Evolutionary conservation across 2,888 invertebrate genomes (phyloP).

Genomic region (Caenorhabditis angaria): DNA sequence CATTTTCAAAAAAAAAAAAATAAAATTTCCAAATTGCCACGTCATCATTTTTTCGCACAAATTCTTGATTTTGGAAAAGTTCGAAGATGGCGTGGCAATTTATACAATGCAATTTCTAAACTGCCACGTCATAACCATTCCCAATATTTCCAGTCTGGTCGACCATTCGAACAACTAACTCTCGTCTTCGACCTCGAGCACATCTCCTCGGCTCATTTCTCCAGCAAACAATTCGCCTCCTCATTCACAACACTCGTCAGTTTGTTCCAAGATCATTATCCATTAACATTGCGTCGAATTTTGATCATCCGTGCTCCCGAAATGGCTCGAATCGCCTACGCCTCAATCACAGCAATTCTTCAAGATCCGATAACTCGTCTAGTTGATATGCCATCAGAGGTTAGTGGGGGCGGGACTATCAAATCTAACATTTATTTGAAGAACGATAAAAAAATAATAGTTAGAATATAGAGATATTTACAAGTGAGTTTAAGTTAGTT

Average conservation of each 20-base stretch:
- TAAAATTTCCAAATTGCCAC: too few species aligned
- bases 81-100: too few species aligned
- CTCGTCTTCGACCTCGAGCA: constrained; percentile 71
- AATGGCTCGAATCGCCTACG: constrained; percentile 71
- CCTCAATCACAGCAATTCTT: constrained; percentile 69
- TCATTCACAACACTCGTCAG: constrained; percentile 71
- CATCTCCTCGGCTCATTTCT: constrained; percentile 69
- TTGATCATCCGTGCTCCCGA: constrained; percentile 71
- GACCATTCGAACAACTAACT: constrained; percentile 72
- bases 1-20: too few species aligned
- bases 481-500: neutral
- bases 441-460: neutral
- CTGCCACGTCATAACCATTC: too few species aligned
- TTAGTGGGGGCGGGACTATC: constrained; percentile 13
- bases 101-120: too few species aligned
- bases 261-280: constrained; percentile 72
- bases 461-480: neutral
- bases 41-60: too few species aligned
- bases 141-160: constrained; percentile 61
- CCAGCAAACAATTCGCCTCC: constrained; percentile 70
- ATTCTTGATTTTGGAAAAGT: too few species aligned
- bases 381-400: constrained; percentile 70
- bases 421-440: neutral
- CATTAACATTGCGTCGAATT: constrained; percentile 69
- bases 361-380: constrained; percentile 65